phyloP scores from a whole-genome alignment of 2,888 invertebrate species.

The Nasonia oneida region DNA sequence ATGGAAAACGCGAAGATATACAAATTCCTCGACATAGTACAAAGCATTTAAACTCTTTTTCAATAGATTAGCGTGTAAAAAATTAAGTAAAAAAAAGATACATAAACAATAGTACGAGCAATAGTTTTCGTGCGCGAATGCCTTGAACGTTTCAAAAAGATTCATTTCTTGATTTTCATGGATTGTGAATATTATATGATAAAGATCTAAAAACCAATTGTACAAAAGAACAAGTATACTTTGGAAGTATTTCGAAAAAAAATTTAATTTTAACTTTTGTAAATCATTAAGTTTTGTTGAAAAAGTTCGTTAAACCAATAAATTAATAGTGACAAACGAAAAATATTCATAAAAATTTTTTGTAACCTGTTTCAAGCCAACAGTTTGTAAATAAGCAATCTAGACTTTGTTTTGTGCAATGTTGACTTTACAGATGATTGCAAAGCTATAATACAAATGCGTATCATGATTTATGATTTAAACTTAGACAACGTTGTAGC shows the following conservation, averaged over 20 bases:
- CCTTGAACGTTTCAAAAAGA: conserved; percentile 58
- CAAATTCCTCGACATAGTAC: conserved; percentile 79
- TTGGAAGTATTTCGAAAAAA: neutral
- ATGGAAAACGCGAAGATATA: conserved; percentile 70
- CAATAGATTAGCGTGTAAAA: conserved; percentile 71
- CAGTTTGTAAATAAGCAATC: conserved; percentile 18
- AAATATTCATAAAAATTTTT: neutral
- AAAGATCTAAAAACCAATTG: conserved; percentile 15
- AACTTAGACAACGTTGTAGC: conserved; percentile 29
- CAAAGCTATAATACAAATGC: conserved; percentile 16
- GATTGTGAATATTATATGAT: conserved; percentile 15
- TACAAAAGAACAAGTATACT: conserved; percentile 26
- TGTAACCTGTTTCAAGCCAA: conserved; percentile 19
- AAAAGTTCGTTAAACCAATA: neutral
- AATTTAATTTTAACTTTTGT: neutral
- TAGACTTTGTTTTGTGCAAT: conserved; percentile 39
- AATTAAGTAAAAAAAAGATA: conserved; percentile 66
- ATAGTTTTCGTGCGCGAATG: conserved; percentile 62
- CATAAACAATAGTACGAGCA: conserved; percentile 66
- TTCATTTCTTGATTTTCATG: conserved; percentile 4
- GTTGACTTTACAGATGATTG: conserved; percentile 3
- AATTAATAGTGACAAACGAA: neutral
- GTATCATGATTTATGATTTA: conserved; percentile 38
- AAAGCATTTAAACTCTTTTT: conserved; percentile 77
- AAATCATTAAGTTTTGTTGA: neutral